Base-by-base conservation (phyloP, 2,113 vertebrate species). In the Sinocyclocheilus anophthalmus region DNA sequence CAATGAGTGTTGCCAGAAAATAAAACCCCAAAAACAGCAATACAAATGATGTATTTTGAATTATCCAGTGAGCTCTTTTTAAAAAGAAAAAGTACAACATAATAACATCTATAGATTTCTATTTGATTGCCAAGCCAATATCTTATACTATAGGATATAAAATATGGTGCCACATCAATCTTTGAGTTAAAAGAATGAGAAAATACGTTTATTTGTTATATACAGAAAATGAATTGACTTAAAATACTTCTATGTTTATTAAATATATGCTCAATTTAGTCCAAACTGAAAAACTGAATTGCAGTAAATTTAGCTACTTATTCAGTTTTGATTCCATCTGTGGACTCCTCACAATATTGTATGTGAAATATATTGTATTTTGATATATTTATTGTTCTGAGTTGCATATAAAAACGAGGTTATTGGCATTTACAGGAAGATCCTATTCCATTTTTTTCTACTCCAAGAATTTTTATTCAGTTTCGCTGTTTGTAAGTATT, bases 1-100 rank as follows among this genome's bases (percentile, higher is more conserved):
- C 92, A 94, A 92, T 91, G 91, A 93, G 91, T 69, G 80, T 84
- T 82, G 84, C 37, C 59, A 70, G 55, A 81, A 86, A 81, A 70
- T 0, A 70, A 48, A 77, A 79, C 37, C 42, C 61, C 55, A 63
- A 69, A 55, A 59, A 88, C 73, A 72, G 5, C 59, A 10, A 30
- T n/a, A 50, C 26, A 9, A 53, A 59, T 26, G 0, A 65, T 48
- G 13, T 26, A 24, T 16, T 53, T 50, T 4, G 18, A 12, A 37
- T 37, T 5, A 37, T 39, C 2, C 18, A 20, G 5, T 9, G 5
- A 70, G 55, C 13, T 45, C 18, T 26, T 37, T 22, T 26, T 33
- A 48, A 67, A 69, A 0, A 20, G 42, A 20, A 30, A 39, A 18
- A 50, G 16, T 39, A 26, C 9, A 2, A 6, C 10, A 42, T 42